phyloP scores from a whole-genome alignment of 1,140 invertebrate genomes.

The Bombus cullumanus region DNA sequence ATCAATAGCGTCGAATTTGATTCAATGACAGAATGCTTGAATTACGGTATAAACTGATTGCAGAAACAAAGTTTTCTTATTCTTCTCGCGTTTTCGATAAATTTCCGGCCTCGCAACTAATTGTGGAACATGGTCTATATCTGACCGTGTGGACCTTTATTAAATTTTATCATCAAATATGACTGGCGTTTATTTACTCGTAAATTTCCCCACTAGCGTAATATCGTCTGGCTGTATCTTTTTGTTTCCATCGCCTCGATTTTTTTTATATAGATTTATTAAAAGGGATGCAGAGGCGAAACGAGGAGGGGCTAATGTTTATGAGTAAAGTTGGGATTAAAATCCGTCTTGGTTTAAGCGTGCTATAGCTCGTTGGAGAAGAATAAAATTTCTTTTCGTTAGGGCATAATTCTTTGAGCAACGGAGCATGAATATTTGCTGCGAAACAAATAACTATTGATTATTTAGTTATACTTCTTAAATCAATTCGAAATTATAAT shows the following conservation, averaged over 20 bases:
- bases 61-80: neutral
- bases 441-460: too few relatives aligned
- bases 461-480: too few relatives aligned
- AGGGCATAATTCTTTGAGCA: neutral
- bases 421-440: neutral
- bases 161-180: conserved; percentile 28
- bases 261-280: neutral
- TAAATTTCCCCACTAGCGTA: conserved; percentile 16
- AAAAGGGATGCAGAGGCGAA: neutral
- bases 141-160: conserved; percentile 1
- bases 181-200: conserved; percentile 23
- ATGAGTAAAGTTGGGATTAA: conserved; percentile 4
- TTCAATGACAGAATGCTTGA: neutral
- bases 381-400: too few relatives aligned
- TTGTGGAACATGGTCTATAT: too few relatives aligned
- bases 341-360: neutral
- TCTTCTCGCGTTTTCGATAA: neutral
- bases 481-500: too few relatives aligned
- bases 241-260: neutral
- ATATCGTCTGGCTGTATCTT: neutral
- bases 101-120: neutral
- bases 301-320: neutral
- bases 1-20: neutral
- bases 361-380: neutral
- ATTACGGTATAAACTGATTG: neutral